Conservation (phyloP, 1,140 invertebrate species). For the Bombus confusus region DNA sequence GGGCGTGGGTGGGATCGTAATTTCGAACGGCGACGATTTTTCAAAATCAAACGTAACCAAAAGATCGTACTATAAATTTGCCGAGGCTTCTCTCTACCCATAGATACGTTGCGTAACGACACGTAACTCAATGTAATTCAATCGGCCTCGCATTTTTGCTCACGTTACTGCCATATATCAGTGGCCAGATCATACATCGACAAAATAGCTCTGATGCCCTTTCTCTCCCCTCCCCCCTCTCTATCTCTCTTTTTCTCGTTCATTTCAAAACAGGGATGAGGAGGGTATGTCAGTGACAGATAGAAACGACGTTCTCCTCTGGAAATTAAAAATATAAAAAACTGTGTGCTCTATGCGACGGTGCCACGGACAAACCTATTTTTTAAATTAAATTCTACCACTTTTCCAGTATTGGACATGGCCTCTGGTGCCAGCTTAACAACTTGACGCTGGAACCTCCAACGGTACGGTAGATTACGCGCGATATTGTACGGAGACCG, state of each 20-base stretch:
- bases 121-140: constrained; percentile 73
- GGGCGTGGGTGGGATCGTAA: constrained; percentile 65
- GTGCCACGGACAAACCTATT: constrained; percentile 58
- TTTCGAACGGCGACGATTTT: constrained; percentile 69
- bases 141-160: constrained; percentile 70
- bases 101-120: constrained; percentile 66
- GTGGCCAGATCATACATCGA: constrained; percentile 65
- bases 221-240: not conserved
- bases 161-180: constrained; percentile 68
- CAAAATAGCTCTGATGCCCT: constrained; percentile 44
- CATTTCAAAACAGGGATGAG: not conserved
- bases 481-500: not conserved
- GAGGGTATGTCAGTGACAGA: constrained; percentile 59
- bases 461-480: not conserved
- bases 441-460: constrained; percentile 3
- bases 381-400: constrained; percentile 65
- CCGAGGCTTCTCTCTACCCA: constrained; percentile 4
- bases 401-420: constrained; percentile 56
- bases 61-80: constrained; percentile 67
- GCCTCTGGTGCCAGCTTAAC: constrained; percentile 38
- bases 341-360: constrained; percentile 55
- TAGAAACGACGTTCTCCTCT: constrained; percentile 61
- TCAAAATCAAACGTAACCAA: constrained; percentile 72
- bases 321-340: constrained; percentile 71
- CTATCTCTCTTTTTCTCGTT: not conserved